phyloP scores from a whole-genome alignment of 2,797 vertebrate genomes.

The Falco concolor region DNA sequence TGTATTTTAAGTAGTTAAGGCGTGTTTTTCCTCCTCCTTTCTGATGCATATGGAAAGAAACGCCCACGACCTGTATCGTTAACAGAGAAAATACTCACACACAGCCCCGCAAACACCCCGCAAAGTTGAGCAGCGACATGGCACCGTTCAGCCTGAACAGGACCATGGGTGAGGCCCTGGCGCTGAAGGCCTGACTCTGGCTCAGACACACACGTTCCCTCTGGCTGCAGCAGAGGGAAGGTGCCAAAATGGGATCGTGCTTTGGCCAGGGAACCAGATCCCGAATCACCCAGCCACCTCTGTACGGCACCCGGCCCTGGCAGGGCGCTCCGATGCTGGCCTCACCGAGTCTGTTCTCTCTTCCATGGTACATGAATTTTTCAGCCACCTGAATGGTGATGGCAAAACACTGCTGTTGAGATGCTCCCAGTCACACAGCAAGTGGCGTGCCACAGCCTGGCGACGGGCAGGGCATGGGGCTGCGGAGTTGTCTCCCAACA shows the following conservation, averaged over 20 bases:
- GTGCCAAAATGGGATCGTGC: background rate
- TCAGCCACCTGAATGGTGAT: background rate
- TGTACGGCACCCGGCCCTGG: background rate
- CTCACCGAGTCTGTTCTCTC: background rate
- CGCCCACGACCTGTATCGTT: background rate
- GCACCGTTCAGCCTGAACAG: background rate
- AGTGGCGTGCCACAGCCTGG: rapidly evolving
- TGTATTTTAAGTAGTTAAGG: too few species aligned
- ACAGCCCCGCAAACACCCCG: rapidly evolving
- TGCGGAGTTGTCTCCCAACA: background rate
- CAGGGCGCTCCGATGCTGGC: background rate
- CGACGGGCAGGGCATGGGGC: background rate
- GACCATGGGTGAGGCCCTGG: background rate
- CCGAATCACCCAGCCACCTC: background rate
- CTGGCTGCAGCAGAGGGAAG: background rate
- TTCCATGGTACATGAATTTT: rapidly evolving
- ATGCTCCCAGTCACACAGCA: rapidly evolving
- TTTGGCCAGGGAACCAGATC: background rate
- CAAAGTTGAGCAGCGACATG: background rate
- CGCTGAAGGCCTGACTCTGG: background rate
- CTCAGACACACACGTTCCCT: background rate
- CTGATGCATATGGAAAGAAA: background rate
- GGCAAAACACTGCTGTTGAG: background rate
- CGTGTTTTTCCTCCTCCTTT: rapidly evolving
- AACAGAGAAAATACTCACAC: background rate